Conservation (phyloP, 1,140 invertebrate genomes). For the Elysia chlorotica region DNA sequence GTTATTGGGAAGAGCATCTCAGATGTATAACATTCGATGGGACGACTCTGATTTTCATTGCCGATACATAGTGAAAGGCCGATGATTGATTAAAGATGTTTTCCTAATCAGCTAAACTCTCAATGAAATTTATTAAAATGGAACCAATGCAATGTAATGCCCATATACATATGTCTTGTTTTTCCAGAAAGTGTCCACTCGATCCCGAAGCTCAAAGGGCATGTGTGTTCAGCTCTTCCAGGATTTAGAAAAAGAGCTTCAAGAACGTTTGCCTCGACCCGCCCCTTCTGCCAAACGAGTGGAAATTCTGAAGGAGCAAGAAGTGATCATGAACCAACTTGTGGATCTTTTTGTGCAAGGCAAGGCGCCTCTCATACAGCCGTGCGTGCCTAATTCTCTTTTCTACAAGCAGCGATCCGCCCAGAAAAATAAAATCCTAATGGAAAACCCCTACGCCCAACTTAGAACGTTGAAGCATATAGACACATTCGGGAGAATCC, state of each 20-base stretch:
- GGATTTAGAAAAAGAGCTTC: neutral
- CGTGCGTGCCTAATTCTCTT: constrained; percentile 40
- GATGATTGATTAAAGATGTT: too few relatives aligned
- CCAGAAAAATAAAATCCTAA: constrained; percentile 22
- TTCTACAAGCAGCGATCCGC: constrained; percentile 37
- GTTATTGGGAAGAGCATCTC: too few relatives aligned
- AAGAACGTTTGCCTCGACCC: neutral
- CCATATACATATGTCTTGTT: neutral
- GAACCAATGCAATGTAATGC: neutral
- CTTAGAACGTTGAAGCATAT: constrained; percentile 3
- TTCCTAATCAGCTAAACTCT: too few relatives aligned
- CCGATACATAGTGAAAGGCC: too few relatives aligned
- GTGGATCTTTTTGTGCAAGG: constrained; percentile 42
- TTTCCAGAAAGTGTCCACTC: constrained; percentile 39
- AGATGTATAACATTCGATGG: too few relatives aligned
- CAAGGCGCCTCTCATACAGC: constrained; percentile 45
- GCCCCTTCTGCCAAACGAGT: constrained; percentile 18
- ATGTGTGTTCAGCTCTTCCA: constrained; percentile 18
- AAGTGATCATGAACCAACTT: constrained; percentile 31
- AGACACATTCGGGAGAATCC: neutral
- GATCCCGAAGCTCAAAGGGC: constrained; percentile 35
- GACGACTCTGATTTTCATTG: too few relatives aligned
- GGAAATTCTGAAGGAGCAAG: constrained; percentile 26
- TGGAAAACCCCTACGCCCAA: constrained; percentile 15
- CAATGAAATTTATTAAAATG: too few relatives aligned